A percentile compares a stretch with the other conserved stretches of the same genome.
Conservation (phyloP, 2,797 vertebrate genomes). For the Ambastaia sidthimunki region DNA sequence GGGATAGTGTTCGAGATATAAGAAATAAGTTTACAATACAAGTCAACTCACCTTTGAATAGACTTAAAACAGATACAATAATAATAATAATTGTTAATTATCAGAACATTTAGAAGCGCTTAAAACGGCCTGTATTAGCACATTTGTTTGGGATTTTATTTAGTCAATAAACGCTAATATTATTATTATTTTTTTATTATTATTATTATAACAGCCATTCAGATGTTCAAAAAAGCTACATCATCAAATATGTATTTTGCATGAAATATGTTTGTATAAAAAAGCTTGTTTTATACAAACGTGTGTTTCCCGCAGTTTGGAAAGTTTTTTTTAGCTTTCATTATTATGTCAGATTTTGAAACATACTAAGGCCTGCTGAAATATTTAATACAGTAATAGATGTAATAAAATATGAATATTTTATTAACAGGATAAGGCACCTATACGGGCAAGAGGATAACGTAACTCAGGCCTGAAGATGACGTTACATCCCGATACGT, state of each 20-base stretch:
- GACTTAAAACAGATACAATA: not conserved
- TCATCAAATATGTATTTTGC: not conserved
- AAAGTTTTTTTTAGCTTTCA: too few species aligned
- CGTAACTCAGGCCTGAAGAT: conserved; percentile 5
- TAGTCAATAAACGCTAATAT: not conserved
- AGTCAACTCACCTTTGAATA: too few species aligned
- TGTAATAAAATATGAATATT: not conserved
- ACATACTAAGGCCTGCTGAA: too few species aligned
- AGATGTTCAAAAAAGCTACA: not conserved
- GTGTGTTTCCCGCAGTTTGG: too few species aligned
- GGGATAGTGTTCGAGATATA: too few species aligned
- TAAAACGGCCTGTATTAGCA: not conserved
- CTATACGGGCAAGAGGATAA: not conserved
- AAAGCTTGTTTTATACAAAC: too few species aligned
- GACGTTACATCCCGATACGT: not conserved
- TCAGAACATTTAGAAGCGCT: too few species aligned
- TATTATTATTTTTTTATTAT: not conserved
- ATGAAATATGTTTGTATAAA: not conserved
- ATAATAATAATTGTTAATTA: not conserved
- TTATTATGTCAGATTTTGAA: too few species aligned
- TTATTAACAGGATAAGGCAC: not conserved
- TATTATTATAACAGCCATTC: not conserved
- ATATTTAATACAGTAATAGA: too few species aligned
- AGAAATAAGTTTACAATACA: too few species aligned
- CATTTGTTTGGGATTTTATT: not conserved